Evolutionary conservation across 2,888 invertebrate genomes (phyloP), one percentile per base, ranked within the genome.

Genomic region (Melanotus villosus): DNA sequence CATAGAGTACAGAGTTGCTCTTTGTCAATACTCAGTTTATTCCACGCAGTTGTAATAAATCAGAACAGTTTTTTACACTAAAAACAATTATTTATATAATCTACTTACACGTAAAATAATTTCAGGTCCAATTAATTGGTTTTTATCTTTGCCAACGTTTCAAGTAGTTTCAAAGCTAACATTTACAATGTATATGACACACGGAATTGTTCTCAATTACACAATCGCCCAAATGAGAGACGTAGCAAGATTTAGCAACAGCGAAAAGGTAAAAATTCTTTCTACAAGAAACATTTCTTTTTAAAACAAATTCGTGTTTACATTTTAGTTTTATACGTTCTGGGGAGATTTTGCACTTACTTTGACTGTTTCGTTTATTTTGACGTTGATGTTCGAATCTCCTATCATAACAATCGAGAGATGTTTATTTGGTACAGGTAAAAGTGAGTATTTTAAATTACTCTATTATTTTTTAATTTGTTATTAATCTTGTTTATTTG

Each of bases 101-200:
- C n/a, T n/a, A n/a, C n/a, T n/a, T n/a, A n/a, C n/a, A n/a, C n/a
- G n/a, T n/a, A n/a, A n/a, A n/a, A n/a, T n/a, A n/a, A n/a, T n/a
- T 80, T 80, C 30, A 87, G 87, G 87, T 73, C 84, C 86, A 0
- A 78, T 88, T 4, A 87, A 88, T 77, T 86, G 85, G 84, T 85
- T 88, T 70, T 79, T 88, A 0, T 86, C 86, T 0, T 75, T 85
- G 1, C 73, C 76, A 9, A 67, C 87, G 36, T 88, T 87, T 85
- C 85, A 86, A 78, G 79, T 88, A 9, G 83, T 87, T 0, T 85
- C 86, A 1, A 83, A 86, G 1, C 80, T 88, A 1, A 87, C 87
- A 0, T 88, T 85, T 68, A 86, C 85, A 1, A 83, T 87, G 75
- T 88, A 87, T 71, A 76, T 88, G 9, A 73, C 84, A 0, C 88